Percentiles rank a stretch among this genome's conserved stretches.
These are phyloP conservation scores for Xestoiulus laeticollis DNA, from an alignment of 2,888 invertebrate genomes.

Conservation along the genomic window DNA sequence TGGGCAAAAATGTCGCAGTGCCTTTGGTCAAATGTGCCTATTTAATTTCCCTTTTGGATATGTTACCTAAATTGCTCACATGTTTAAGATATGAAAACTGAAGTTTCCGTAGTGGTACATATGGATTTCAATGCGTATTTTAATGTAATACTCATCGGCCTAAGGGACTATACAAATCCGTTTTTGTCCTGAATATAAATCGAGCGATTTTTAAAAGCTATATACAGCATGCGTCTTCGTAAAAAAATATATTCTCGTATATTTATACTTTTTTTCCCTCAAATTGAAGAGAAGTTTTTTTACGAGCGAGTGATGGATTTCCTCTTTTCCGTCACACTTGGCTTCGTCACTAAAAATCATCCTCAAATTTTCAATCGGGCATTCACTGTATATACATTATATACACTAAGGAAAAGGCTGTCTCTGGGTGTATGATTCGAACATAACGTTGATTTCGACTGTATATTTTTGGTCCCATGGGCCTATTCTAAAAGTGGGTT, in stretches of 20 bases:
- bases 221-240: not conserved
- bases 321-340: constrained; percentile 37
- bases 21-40: not conserved
- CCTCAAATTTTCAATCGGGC: constrained; percentile 29
- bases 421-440: not conserved
- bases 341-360: constrained; percentile 33
- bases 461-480: not conserved
- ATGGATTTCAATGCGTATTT: not conserved
- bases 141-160: constrained; percentile 5
- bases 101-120: not conserved
- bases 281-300: constrained; percentile 31
- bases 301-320: constrained; percentile 34
- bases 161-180: not conserved
- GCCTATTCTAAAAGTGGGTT: not conserved
- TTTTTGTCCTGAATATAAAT: not conserved
- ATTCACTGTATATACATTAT: not conserved
- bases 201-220: constrained; percentile 13
- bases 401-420: not conserved
- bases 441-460: not conserved
- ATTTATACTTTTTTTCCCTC: not conserved
- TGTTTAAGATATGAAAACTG: not conserved
- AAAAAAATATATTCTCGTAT: not conserved
- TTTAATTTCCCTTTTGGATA: not conserved
- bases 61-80: not conserved
- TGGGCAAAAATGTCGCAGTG: not conserved